phyloP scores from a whole-genome alignment of 2,888 invertebrate genomes.

The Clunio marinus region DNA sequence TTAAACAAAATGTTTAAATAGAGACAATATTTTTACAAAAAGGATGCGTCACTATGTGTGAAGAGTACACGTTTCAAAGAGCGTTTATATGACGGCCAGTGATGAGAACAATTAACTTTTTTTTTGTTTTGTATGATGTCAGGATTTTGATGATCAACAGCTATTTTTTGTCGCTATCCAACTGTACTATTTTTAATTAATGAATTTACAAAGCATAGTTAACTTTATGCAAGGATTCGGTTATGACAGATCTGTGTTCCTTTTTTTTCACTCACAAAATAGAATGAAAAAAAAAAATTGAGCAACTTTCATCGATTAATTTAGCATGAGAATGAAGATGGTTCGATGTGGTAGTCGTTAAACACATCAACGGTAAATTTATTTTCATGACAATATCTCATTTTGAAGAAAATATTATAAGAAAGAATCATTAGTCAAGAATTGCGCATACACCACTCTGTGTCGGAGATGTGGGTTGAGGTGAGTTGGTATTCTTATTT shows the following conservation, averaged over 20 bases:
- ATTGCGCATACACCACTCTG: too few species aligned
- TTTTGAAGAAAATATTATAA: too few species aligned
- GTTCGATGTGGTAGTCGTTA: background rate
- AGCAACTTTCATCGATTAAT: background rate
- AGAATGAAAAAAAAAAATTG: background rate
- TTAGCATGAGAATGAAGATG: too few species aligned
- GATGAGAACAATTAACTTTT: too few species aligned
- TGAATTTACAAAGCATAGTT: background rate
- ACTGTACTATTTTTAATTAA: constrained; percentile 11
- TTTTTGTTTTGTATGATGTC: background rate
- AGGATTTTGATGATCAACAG: background rate
- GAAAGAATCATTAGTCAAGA: background rate
- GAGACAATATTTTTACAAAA: too few species aligned
- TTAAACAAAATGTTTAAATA: too few species aligned
- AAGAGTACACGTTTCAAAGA: too few species aligned
- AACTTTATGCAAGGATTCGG: background rate
- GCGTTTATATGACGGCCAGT: too few species aligned
- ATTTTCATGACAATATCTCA: background rate
- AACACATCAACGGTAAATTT: background rate
- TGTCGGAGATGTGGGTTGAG: too few species aligned
- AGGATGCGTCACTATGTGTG: too few species aligned
- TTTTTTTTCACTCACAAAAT: too few species aligned
- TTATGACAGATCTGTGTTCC: background rate
- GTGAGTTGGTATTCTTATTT: too few species aligned
- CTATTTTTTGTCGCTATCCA: background rate